Evolutionary conservation across 2,888 invertebrate species (phyloP).

Genomic region (Hoplodrina ambigua): DNA sequence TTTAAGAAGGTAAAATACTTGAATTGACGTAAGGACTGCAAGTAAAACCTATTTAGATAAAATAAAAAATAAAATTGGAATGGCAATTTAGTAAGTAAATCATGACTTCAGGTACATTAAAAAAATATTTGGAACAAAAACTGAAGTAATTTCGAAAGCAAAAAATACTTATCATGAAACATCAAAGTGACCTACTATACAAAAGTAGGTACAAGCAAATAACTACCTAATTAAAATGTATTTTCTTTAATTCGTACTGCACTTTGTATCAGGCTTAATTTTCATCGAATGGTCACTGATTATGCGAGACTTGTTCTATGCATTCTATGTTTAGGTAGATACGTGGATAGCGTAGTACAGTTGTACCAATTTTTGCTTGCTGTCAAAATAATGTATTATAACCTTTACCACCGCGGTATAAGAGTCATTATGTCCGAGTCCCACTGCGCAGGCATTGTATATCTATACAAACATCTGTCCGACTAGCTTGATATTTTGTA

Average conservation of each 20-base stretch:
- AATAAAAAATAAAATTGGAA: not conserved
- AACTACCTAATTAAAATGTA: not conserved
- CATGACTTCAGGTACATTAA: too few relatives aligned
- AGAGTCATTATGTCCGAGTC: conserved; percentile 39
- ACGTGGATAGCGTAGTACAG: conserved; percentile 61
- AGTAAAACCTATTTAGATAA: not conserved
- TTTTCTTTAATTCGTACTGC: conserved; percentile 4
- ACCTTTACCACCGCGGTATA: conserved; percentile 37
- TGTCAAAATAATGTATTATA: conserved; percentile 40
- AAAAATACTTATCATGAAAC: too few relatives aligned
- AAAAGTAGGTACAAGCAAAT: too few relatives aligned
- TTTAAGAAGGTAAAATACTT: not conserved
- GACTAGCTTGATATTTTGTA: conserved; percentile 76
- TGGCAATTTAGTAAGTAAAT: not conserved
- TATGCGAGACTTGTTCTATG: conserved; percentile 48
- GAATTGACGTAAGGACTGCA: too few relatives aligned
- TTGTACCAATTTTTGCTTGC: conserved; percentile 49
- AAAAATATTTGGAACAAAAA: too few relatives aligned
- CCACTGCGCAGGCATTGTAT: conserved; percentile 39
- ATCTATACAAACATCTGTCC: conserved; percentile 71
- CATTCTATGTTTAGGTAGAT: conserved; percentile 55
- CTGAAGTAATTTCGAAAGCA: too few relatives aligned
- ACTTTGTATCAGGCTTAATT: conserved; percentile 20
- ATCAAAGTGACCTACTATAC: not conserved
- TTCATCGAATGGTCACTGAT: conserved; percentile 45